These are phyloP conservation scores for Corynorhinus townsendii DNA, from an alignment of 2,113 vertebrate species.

Conservation along the genomic window DNA sequence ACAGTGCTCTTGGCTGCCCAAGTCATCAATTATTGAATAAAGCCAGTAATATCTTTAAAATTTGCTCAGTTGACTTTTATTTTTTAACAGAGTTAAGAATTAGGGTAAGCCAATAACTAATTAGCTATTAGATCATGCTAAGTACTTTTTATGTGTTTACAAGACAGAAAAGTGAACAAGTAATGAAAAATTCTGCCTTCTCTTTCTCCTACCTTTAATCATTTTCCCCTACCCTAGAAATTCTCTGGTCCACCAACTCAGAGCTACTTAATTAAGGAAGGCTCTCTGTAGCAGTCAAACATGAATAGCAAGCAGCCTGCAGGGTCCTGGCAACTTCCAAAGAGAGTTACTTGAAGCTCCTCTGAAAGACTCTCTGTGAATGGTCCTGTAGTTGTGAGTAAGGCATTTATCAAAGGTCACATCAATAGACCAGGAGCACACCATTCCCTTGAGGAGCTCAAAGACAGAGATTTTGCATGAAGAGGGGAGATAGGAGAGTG, in stretches of 20 bases:
- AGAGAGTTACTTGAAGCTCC: background rate
- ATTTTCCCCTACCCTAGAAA: background rate
- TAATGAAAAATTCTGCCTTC: background rate
- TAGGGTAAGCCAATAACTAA: background rate
- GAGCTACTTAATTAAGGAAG: background rate
- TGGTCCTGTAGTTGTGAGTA: background rate
- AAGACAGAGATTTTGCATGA: background rate
- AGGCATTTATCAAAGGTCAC: background rate
- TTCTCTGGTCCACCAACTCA: background rate
- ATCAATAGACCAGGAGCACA: background rate
- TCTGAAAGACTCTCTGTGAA: background rate
- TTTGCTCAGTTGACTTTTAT: background rate
- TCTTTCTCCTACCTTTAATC: background rate
- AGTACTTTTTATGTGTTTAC: background rate
- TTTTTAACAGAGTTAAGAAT: background rate
- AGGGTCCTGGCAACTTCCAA: background rate
- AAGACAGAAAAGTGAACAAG: background rate
- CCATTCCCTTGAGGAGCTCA: fast-evolving
- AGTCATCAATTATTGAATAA: background rate
- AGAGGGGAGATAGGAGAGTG: background rate
- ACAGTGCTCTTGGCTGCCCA: background rate
- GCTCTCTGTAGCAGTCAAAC: background rate
- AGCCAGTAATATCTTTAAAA: background rate
- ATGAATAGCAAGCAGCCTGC: background rate
- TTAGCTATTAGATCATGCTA: background rate